These are phyloP conservation scores for Brachynemurus nebulosus DNA, from an alignment of 2,888 invertebrate genomes.

Conservation along the genomic window DNA sequence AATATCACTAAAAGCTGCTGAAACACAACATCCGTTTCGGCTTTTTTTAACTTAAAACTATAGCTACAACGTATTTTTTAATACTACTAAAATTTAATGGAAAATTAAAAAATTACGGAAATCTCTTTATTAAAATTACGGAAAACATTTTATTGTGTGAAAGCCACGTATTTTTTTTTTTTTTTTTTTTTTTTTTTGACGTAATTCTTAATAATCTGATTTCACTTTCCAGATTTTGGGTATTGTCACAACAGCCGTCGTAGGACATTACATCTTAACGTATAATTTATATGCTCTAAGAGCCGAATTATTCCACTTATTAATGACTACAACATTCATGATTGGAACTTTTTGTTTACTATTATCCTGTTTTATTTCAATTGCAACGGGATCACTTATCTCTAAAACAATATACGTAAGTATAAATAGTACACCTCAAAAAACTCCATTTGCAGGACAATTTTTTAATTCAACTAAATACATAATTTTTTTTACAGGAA, in stretches of 20 bases:
- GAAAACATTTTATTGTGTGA: no score
- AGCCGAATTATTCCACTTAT: constrained; percentile 53
- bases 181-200: no score
- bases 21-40: no score
- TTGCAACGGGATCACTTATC: constrained; percentile 70
- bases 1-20: no score
- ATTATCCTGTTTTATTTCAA: constrained; percentile 58
- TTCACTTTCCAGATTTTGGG: constrained; percentile 53
- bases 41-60: no score
- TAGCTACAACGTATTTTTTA: no score
- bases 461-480: constrained; percentile 1
- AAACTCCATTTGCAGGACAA: background rate
- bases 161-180: no score
- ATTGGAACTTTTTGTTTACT: constrained; percentile 66
- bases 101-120: no score
- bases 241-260: constrained; percentile 55
- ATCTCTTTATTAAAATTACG: no score
- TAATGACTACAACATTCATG: constrained; percentile 63
- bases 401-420: constrained; percentile 69
- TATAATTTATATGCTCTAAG: constrained; percentile 28
- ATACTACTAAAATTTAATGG: no score
- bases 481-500: constrained; percentile 45
- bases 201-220: background rate
- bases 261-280: constrained; percentile 41
- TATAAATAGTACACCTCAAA: constrained; percentile 24